These are phyloP conservation scores for Lophius piscatorius DNA, from an alignment of 2,113 vertebrate genomes.

Conservation along the genomic window DNA sequence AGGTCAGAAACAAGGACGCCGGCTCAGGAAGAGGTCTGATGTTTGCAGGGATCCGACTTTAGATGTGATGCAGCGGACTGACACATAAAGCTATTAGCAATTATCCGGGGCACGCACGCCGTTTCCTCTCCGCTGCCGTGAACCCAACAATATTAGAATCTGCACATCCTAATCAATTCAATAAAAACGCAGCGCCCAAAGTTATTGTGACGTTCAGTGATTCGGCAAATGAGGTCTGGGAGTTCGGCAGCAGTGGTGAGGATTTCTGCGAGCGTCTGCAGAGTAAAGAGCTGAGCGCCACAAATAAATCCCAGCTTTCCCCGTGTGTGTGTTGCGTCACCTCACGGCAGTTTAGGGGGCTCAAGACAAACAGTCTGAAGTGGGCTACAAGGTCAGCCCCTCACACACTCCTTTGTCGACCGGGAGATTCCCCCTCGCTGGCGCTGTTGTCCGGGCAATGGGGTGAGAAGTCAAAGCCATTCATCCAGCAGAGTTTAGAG, in stretches of 20 bases:
- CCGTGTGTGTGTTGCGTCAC: slow-evolving; percentile 58
- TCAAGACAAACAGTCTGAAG: slow-evolving; percentile 75
- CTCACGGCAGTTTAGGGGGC: slow-evolving; percentile 48
- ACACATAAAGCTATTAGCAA: slow-evolving; percentile 56
- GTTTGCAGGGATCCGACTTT: slow-evolving; percentile 38
- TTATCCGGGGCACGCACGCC: slow-evolving; percentile 36
- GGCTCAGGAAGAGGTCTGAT: slow-evolving; percentile 29
- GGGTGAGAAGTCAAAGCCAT: slow-evolving; percentile 70
- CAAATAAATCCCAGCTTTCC: slow-evolving; percentile 64
- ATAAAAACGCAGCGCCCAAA: slow-evolving; percentile 28
- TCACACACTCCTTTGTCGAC: slow-evolving; percentile 66
- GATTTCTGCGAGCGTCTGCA: neutral
- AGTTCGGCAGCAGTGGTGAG: slow-evolving; percentile 12
- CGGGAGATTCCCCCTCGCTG: slow-evolving; percentile 55
- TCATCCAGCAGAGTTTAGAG: slow-evolving; percentile 53
- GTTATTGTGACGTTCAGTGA: slow-evolving; percentile 32
- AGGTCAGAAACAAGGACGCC: slow-evolving; percentile 8
- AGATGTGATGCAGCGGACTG: slow-evolving; percentile 54
- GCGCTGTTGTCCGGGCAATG: slow-evolving; percentile 62
- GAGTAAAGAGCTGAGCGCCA: slow-evolving; percentile 24
- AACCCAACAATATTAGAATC: slow-evolving; percentile 37
- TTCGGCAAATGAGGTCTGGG: slow-evolving; percentile 34
- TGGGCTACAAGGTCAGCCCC: slow-evolving; percentile 69
- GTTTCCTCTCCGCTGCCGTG: slow-evolving; percentile 13
- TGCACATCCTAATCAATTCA: slow-evolving; percentile 9